Evolutionary conservation across 1,140 invertebrate genomes (phyloP).

Genomic region (Homalodisca vitripennis): DNA sequence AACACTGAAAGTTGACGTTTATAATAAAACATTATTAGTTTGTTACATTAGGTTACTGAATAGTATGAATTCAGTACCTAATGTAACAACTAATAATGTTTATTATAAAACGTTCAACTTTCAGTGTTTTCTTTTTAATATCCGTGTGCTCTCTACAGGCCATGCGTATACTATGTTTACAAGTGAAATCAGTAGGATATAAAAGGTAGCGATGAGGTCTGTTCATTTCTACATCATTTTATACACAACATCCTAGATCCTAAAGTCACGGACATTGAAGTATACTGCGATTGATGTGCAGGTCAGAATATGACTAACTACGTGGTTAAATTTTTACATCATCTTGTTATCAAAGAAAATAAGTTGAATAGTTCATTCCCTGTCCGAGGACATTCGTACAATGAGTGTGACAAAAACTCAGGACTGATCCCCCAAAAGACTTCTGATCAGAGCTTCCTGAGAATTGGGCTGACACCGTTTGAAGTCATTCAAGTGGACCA

Average conservation of each 20-base stretch:
- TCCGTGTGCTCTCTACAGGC: slow-evolving; percentile 21
- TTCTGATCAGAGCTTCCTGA: slow-evolving; percentile 23
- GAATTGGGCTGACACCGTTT: slow-evolving; percentile 36
- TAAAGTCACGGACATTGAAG: too few relatives aligned
- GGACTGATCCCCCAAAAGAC: too few relatives aligned
- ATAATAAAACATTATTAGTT: too few relatives aligned
- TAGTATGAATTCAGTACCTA: slow-evolving; percentile 29
- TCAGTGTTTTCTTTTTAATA: slow-evolving; percentile 33
- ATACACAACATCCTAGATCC: slow-evolving; percentile 29
- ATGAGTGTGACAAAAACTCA: too few relatives aligned
- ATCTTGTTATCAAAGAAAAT: too few relatives aligned
- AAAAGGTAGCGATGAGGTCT: too few relatives aligned
- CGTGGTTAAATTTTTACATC: slow-evolving; percentile 34
- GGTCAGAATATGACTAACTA: too few relatives aligned
- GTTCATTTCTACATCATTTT: too few relatives aligned
- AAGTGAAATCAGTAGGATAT: too few relatives aligned
- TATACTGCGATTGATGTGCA: too few relatives aligned
- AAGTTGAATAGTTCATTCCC: slow-evolving; percentile 33
- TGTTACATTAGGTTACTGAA: slow-evolving; percentile 28
- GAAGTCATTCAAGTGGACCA: slow-evolving; percentile 27
- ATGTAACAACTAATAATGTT: slow-evolving; percentile 30
- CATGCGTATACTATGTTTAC: slow-evolving; percentile 19
- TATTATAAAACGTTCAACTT: too few relatives aligned
- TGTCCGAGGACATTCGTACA: slow-evolving; percentile 38
- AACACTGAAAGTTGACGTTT: slow-evolving; percentile 30